Conservation (phyloP, 2,113 vertebrate species). For the Corythornis cristatus region DNA sequence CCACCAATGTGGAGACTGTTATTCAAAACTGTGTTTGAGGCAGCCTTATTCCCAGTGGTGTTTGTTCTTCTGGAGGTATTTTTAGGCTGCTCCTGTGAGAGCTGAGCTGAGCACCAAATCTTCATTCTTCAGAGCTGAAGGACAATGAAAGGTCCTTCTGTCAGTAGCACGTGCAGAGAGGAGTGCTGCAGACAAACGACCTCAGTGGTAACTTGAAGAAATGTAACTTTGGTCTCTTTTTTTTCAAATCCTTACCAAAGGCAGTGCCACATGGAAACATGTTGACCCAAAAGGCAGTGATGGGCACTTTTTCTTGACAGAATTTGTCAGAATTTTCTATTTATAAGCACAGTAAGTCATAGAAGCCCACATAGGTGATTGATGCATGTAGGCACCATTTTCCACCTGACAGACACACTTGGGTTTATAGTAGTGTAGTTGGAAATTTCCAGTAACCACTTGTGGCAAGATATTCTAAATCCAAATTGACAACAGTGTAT, state of each 20-base stretch:
- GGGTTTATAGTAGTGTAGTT: not conserved
- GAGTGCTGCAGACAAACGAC: not conserved
- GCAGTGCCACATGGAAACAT: not conserved
- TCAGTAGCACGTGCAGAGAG: not conserved
- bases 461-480: not conserved
- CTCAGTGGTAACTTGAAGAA: not conserved
- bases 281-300: not conserved
- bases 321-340: not conserved
- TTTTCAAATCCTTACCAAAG: not conserved
- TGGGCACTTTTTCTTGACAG: not conserved
- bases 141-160: not conserved
- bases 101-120: not conserved
- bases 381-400: accelerated
- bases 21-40: not conserved
- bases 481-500: not conserved
- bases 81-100: slow-evolving; percentile 24
- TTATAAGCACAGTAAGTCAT: not conserved
- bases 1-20: not conserved
- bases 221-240: not conserved
- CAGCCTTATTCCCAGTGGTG: not conserved
- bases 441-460: not conserved
- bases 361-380: not conserved
- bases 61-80: slow-evolving; percentile 20
- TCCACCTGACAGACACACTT: not conserved
- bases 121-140: not conserved